Conservation (phyloP, 2,888 invertebrate genomes). For the Diloba caeruleocephala region DNA sequence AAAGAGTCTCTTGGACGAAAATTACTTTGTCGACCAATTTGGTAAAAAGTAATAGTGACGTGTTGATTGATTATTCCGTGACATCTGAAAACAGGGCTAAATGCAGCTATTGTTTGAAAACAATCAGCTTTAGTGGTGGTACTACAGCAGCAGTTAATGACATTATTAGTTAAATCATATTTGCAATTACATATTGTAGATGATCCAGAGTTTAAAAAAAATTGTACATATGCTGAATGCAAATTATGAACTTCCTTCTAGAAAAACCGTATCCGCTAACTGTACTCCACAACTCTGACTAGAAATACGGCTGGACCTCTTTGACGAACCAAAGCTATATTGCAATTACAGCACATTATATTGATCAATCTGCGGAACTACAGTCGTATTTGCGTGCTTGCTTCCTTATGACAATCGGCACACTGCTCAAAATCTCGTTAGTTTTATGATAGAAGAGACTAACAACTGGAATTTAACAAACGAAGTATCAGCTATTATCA, state of each 20-base stretch:
- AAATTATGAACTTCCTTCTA: background rate
- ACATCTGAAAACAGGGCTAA: background rate
- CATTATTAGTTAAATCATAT: background rate
- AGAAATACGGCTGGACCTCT: constrained; percentile 1
- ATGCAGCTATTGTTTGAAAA: constrained; percentile 1
- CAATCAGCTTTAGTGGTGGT: constrained; percentile 1
- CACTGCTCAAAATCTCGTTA: no score
- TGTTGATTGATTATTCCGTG: background rate
- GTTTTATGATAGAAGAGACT: no score
- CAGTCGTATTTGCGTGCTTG: background rate
- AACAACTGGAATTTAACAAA: no score
- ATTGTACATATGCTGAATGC: background rate
- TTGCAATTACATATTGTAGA: background rate
- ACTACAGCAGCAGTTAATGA: background rate
- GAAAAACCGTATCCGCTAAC: background rate
- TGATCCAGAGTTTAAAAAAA: background rate
- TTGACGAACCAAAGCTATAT: background rate
- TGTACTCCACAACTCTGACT: background rate
- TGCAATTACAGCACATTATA: background rate
- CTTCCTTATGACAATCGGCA: no score
- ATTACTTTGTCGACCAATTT: background rate
- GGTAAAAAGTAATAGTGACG: background rate
- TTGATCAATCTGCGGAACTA: background rate
- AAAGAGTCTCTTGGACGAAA: no score
- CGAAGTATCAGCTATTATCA: constrained; percentile 29